Conservation (phyloP, 2,113 vertebrate genomes). For the Cephalopterus ornatus region DNA sequence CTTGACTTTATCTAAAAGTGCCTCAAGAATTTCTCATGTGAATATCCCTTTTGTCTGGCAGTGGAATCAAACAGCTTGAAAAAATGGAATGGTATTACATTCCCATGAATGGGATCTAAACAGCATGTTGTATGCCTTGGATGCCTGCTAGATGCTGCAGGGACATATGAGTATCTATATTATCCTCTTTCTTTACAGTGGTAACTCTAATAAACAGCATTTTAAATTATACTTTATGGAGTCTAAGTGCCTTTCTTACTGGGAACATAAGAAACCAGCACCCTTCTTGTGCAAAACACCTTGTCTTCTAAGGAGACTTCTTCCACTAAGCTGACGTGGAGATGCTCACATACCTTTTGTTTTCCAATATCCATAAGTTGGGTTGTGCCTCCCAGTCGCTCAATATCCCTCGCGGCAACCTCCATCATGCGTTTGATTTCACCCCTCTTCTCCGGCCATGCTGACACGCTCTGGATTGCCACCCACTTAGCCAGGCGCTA, state of each 20-base stretch:
- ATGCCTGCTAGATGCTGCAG: neutral
- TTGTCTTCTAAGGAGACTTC: neutral
- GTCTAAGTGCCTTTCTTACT: neutral
- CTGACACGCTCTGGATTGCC: conserved; percentile 90
- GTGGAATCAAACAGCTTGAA: neutral
- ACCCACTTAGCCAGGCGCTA: conserved; percentile 93
- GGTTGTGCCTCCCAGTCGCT: conserved; percentile 83
- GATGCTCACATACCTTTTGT: conserved; percentile 77
- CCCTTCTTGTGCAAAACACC: neutral
- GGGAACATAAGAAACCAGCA: neutral
- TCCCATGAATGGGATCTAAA: neutral
- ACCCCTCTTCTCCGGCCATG: conserved; percentile 89
- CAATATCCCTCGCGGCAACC: conserved; percentile 85
- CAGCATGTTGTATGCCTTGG: neutral
- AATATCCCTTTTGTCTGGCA: neutral
- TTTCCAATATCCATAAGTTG: conserved; percentile 88
- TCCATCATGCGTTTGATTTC: conserved; percentile 93
- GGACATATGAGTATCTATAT: neutral
- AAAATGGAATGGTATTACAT: neutral
- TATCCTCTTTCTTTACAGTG: neutral
- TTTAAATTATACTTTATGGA: neutral
- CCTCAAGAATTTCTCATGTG: neutral
- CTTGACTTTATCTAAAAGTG: neutral
- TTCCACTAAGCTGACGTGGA: neutral
- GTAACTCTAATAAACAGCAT: neutral